Conservation (phyloP, 1,140 invertebrate genomes). For the Musca vetustissima region DNA sequence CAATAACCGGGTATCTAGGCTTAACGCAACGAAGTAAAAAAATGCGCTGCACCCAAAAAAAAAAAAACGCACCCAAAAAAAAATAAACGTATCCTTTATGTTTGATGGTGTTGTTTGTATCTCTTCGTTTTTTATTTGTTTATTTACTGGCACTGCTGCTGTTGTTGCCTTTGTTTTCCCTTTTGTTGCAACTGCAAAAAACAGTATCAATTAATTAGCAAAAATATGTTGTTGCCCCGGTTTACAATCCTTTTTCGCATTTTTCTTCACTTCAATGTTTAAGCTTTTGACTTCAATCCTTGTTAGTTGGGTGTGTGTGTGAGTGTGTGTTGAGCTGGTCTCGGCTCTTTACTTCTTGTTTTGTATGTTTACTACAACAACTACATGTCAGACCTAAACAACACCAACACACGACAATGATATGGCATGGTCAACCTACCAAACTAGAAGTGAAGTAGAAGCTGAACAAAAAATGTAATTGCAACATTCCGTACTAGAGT, state of each 20-base stretch:
- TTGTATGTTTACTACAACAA: slow-evolving; percentile 42
- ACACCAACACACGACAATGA: too few relatives aligned
- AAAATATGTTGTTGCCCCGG: slow-evolving; percentile 21
- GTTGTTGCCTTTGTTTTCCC: too few relatives aligned
- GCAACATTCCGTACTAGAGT: too few relatives aligned
- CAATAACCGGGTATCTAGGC: neutral
- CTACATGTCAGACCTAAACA: too few relatives aligned
- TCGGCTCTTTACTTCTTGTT: slow-evolving; percentile 28
- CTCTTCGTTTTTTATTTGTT: too few relatives aligned
- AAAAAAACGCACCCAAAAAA: neutral
- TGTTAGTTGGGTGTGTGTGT: slow-evolving; percentile 4
- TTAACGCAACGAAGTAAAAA: slow-evolving; percentile 1
- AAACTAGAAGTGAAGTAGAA: too few relatives aligned
- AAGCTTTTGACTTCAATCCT: slow-evolving; percentile 14
- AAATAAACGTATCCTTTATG: neutral
- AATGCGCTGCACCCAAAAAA: neutral
- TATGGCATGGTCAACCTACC: too few relatives aligned
- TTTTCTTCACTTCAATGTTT: slow-evolving; percentile 20
- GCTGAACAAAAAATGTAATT: too few relatives aligned
- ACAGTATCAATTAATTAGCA: slow-evolving; percentile 25
- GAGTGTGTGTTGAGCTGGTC: slow-evolving; percentile 8
- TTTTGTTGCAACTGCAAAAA: slow-evolving; percentile 1
- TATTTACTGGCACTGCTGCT: too few relatives aligned
- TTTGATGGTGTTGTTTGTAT: neutral
- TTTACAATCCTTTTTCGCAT: slow-evolving; percentile 17